Base-by-base conservation (phyloP, 2,113 vertebrate species). In the Semnornis frantzii region DNA sequence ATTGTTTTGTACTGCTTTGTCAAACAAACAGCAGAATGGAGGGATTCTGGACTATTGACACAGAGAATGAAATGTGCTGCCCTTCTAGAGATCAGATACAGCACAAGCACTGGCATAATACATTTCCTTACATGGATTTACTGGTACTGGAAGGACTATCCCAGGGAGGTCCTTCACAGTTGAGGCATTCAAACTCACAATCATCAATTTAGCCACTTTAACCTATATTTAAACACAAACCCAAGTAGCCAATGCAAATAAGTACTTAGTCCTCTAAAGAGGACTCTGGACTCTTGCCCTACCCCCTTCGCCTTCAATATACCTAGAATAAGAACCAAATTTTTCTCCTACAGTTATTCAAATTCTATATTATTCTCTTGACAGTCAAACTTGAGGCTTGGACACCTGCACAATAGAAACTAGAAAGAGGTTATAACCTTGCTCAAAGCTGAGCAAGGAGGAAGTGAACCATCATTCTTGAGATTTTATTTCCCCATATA, bases 341-440 rank as follows among this genome's bases (percentile, higher is more conserved):
- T 74, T 70, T 87, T 57, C 31, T 68, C 15, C 82, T 54, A 82
- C 68, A 69, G 50, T 75, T 96, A 87, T 85, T 94, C 75, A 95
- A 87, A 93, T 87, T 80, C 7, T 74, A 82, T 91, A 48, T 48
- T 20, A 37, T 58, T 91, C 14, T 92, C 78, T 82, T 3, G 6
- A 82, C 65, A 91, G 7, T 55, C 50, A 77, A 85, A 71, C 25
- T 37, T 87, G 81, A 1, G 58, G 91, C 18, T 30, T 74, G 12
- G 31, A 93, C 93, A 96, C 94, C 94, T 95, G 94, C 6, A 33
- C 60, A 74, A 59, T 25, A 20, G 93, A 92, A 96, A 95, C 89
- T 48, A 85, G 69, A 87, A 96, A 59, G 82, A 83, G 37, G 58
- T 4, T 0, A 55, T 15, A 82, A 93, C n/a, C 1, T 6, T 64